phyloP scores from a whole-genome alignment of 1,140 invertebrate species.

The Megalonaias nervosa region DNA sequence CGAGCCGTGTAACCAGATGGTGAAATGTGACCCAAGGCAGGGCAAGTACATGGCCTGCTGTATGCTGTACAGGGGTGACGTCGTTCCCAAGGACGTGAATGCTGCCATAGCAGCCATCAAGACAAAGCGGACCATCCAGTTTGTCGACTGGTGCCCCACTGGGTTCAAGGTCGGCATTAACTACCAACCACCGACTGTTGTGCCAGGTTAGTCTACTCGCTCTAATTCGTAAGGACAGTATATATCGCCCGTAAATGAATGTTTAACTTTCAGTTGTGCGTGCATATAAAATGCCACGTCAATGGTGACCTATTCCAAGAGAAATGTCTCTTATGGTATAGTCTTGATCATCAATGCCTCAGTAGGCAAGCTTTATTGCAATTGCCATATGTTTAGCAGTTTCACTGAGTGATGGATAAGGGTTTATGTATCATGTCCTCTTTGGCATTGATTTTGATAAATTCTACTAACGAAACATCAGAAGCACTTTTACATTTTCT shows the following conservation, averaged over 20 bases:
- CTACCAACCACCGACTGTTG: slow-evolving; percentile 76
- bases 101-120: slow-evolving; percentile 87
- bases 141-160: slow-evolving; percentile 42
- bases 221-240: neutral
- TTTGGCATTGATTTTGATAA: too few relatives aligned
- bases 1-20: slow-evolving; percentile 91
- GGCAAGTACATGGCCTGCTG: slow-evolving; percentile 64
- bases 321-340: too few relatives aligned
- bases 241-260: neutral
- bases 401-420: too few relatives aligned
- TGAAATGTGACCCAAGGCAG: slow-evolving; percentile 91
- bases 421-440: too few relatives aligned
- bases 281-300: neutral
- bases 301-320: too few relatives aligned
- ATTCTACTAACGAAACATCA: too few relatives aligned
- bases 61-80: slow-evolving; percentile 68
- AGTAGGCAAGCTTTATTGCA: too few relatives aligned
- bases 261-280: neutral
- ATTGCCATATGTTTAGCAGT: too few relatives aligned
- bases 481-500: too few relatives aligned
- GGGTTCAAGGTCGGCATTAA: slow-evolving; percentile 50
- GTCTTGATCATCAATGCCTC: too few relatives aligned
- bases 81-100: slow-evolving; percentile 85
- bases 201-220: slow-evolving; percentile 74
- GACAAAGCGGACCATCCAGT: slow-evolving; percentile 76